These are phyloP conservation scores for Protodeltote pygarga DNA, from an alignment of 2,888 invertebrate species.

Conservation along the genomic window DNA sequence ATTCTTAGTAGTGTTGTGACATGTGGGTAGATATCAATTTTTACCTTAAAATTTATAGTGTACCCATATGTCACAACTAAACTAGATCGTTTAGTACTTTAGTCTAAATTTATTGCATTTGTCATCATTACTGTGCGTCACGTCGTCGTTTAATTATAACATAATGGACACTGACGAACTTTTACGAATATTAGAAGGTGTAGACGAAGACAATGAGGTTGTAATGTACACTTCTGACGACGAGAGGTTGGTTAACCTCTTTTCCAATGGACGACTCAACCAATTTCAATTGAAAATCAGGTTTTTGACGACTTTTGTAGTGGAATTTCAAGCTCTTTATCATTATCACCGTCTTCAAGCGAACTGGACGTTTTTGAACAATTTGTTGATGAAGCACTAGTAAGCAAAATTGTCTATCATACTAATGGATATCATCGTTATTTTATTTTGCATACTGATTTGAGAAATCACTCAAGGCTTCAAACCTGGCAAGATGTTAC, in stretches of 20 bases:
- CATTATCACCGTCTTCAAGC: conserved; percentile 6
- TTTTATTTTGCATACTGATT: too few species aligned
- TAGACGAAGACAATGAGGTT: conserved; percentile 2
- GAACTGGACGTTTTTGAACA: not conserved
- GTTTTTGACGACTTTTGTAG: conserved; percentile 10
- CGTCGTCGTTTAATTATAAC: too few species aligned
- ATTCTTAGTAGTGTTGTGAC: conserved; percentile 4
- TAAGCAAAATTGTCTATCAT: too few species aligned
- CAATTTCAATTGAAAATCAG: conserved; percentile 5
- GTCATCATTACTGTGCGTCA: too few species aligned
- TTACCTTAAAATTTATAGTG: conserved; percentile 2
- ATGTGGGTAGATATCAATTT: conserved; percentile 3
- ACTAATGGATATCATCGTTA: too few species aligned
- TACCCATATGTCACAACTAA: conserved; percentile 3
- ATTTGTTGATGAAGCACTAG: not conserved
- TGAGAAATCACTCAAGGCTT: too few species aligned
- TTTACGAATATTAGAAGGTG: conserved; percentile 5
- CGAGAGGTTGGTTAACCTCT: not conserved
- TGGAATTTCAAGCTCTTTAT: conserved; percentile 7
- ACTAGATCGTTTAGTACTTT: conserved; percentile 4
- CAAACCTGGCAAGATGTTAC: not conserved
- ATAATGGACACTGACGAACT: conserved; percentile 1
- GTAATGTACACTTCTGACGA: too few species aligned
- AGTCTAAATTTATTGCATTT: too few species aligned
- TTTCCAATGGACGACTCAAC: conserved; percentile 8